Evolutionary conservation across 1,140 invertebrate species (phyloP).

Genomic region (Xylocopa sonorina): DNA sequence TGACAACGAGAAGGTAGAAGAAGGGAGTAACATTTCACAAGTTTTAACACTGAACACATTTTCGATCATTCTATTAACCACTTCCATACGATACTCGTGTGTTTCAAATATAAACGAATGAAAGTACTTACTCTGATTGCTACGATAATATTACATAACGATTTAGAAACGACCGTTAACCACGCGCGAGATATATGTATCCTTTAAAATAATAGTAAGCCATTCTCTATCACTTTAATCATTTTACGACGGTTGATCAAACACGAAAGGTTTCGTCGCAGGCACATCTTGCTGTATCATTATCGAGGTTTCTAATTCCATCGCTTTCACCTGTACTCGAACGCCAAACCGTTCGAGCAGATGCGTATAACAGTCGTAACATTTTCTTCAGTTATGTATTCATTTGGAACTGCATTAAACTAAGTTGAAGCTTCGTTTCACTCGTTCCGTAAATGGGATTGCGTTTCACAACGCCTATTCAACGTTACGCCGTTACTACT

Average conservation of each 20-base stretch:
- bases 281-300: not conserved
- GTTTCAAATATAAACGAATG: too few species aligned
- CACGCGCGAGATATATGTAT: too few species aligned
- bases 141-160: not conserved
- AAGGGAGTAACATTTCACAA: not conserved
- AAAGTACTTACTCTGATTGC: not conserved
- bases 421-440: not conserved
- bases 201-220: not conserved
- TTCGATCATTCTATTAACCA: too few species aligned
- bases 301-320: conserved; percentile 7
- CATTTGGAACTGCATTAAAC: not conserved
- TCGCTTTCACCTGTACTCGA: conserved; percentile 6
- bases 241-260: not conserved
- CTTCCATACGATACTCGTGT: too few species aligned
- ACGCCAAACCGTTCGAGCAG: not conserved
- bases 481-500: not conserved
- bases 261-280: not conserved
- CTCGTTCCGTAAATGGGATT: not conserved
- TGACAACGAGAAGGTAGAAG: conserved; percentile 13
- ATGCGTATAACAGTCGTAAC: not conserved
- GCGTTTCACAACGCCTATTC: not conserved
- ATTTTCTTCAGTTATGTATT: not conserved
- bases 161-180: not conserved
- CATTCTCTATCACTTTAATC: not conserved
- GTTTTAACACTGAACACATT: too few species aligned